Evolutionary conservation across 1,140 invertebrate species (phyloP), one percentile per base, ranked within the genome.

Genomic region (Galleria mellonella): DNA sequence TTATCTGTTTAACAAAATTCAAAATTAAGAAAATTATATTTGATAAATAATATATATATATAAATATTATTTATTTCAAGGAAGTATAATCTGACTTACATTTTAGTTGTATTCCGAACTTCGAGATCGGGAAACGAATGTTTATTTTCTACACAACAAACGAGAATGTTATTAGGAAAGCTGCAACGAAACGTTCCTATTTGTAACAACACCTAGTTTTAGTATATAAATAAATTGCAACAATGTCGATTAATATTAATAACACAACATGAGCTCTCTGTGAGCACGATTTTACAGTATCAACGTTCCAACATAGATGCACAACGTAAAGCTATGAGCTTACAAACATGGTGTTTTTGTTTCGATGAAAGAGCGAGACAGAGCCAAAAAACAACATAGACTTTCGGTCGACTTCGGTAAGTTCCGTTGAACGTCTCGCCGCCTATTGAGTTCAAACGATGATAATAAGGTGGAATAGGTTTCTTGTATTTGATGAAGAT

Each of bases 341-440:
- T 72, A 31, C 44, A 51, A 38, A 51, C 47, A 57, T 59, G 61
- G 52, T 77, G 72, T 76, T 75, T 71, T 81, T 73, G 68, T 75
- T 62, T 50, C 62, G 51, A 62, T 32, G 59, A 31, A 36, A 50
- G 69, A 83, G 66, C 42, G 72, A 71, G 77, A 82, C 53, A 47
- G 62, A 67, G 53, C 40, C 17, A 69, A 65, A 77, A 77, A 76
- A 61, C 62, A 73, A 66, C 63, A 67, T 68, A 63, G 69, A 68
- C 69, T 68, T 73, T 82, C 77, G 79, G 64, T 31, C 36, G 43
- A 55, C 45, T 51, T 81, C 79, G 79, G 63, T 49, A 45, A 32
- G 49, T 70, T 72, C 61, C 79, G 79, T 57, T 14, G 41, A 37
- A 33, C 44, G 45, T 28, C 37, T 47, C 54, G 58, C 51, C 57